Conservation (phyloP, 2,113 vertebrate species). For the Eurystomus gularis region DNA sequence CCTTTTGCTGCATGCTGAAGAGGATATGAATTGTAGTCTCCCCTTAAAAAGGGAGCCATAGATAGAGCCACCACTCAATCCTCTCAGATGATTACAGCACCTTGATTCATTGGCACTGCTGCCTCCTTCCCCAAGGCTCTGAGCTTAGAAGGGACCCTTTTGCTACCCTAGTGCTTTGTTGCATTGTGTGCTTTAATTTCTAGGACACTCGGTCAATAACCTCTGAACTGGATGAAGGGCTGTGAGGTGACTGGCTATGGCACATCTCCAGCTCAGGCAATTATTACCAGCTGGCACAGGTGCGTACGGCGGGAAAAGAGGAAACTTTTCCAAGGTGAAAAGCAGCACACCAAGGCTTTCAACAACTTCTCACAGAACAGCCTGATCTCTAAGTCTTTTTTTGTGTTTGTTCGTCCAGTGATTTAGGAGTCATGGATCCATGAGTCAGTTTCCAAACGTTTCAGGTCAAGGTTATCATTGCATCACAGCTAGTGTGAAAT, state of each 20-base stretch:
- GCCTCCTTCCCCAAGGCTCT: not conserved
- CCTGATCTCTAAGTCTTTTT: not conserved
- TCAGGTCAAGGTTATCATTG: not conserved
- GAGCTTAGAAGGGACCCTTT: not conserved
- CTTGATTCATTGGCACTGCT: not conserved
- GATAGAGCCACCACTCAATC: not conserved
- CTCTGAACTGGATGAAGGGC: not conserved
- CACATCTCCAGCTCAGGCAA: not conserved
- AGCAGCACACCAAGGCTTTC: not conserved
- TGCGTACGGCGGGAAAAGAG: not conserved
- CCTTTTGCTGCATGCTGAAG: not conserved
- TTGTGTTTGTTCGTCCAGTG: not conserved
- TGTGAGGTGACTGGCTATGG: not conserved
- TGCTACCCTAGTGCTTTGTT: accelerated
- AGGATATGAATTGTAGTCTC: not conserved
- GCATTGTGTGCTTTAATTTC: not conserved
- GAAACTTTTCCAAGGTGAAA: not conserved
- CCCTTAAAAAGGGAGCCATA: not conserved
- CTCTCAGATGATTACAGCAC: accelerated
- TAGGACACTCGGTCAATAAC: not conserved
- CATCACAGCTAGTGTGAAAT: not conserved
- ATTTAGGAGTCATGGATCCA: not conserved
- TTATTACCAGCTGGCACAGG: not conserved
- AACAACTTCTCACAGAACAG: not conserved
- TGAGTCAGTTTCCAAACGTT: not conserved